Base-by-base conservation (phyloP, 2,888 invertebrate genomes). In the Tachina fera region DNA sequence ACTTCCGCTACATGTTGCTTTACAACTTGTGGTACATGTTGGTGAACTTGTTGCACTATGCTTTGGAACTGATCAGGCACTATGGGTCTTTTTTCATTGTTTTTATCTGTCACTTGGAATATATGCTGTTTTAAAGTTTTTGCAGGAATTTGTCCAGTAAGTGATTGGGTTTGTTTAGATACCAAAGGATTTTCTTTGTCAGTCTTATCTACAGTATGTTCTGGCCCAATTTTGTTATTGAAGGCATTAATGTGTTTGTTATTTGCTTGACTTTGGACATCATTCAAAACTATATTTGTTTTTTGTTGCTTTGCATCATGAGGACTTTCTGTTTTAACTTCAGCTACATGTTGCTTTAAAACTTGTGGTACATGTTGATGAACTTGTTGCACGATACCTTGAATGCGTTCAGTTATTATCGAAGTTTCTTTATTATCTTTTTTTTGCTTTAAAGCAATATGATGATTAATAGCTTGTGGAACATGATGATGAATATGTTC, bases 1-100 rank as follows among this genome's bases (percentile, higher is more conserved):
- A 76, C 81, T 3, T 84, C 14, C 39, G 47, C 47, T 3, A 65
- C 41, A 56, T 82, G 70, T 16, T 87, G 56, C 3, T 39, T 70
- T 13, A 82, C 5, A 39, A 80, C 76, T 61, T 80, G 77, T 4
- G 80, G 76, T 22, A 87, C 49, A 71, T 86, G 87, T 58, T 78
- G 71, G 56, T 84, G 87, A 41, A 67, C 14, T 70, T 79, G 61
- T 47, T 49, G 19, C 4, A 78, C 83, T 45, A 83, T 72, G 2
- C n/a, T 31, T 51, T 76, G 72, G n/a, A 75, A 16, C 19, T 70
- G 16, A 11, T n/a, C 16, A n/a, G 72, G 56, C 14, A 14, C 9
- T 31, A 45, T 1, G 4, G 71, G 39, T 10, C 65, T 70, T 19
- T 16, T 9, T 19, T 39, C 19, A 6, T 14, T 41, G 3, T n/a